Evolutionary conservation across 2,797 vertebrate genomes (phyloP), one percentile per base, ranked within the genome.

Genomic region (Todus mexicanus): DNA sequence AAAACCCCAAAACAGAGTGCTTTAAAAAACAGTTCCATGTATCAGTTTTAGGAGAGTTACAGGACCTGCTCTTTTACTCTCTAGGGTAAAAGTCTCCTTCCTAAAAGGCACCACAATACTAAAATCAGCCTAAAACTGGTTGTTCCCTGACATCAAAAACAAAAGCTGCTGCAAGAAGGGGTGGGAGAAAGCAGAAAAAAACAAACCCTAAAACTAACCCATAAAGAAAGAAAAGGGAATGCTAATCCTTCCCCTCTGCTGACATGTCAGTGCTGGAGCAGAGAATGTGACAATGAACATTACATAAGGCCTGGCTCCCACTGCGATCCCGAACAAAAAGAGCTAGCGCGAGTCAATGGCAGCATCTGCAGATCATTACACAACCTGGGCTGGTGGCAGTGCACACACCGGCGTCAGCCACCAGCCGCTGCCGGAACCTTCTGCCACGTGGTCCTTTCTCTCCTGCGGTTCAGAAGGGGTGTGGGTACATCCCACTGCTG

Each of bases 281-380:
- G 92, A 71, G 60, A 93, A 43, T 56, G 69, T 89, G 93, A 95
- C 91, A 95, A 86, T 96, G 92, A 90, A 45, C 81, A 59, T 96
- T 95, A 97, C 50, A 42, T 94, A 96, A 96, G 76, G 92, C 45
- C 86, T 75, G 78, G 92, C 86, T 94, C 94, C 85, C 81, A 72
- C 74, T 71, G 60, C 1, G 53, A 92, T 42, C 61, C 74, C 7
- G 18, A 93, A 90, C 78, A 93, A 92, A 95, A 95, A 80, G 91
- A 79, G 80, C 69, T 51, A n/a, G 87, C 3, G 1, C 51, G 43
- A 92, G 87, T 85, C 90, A 84, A 82, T 11, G 56, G 75, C 64
- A 92, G 89, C 87, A 90, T 71, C 84, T 80, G 83, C 86, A 83
- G 65, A 82, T 81, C 69, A 59, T 86, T 50, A 91, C 69, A 95